Evolutionary conservation across 2,113 vertebrate species (phyloP).

Genomic region (Bubo scandiacus): DNA sequence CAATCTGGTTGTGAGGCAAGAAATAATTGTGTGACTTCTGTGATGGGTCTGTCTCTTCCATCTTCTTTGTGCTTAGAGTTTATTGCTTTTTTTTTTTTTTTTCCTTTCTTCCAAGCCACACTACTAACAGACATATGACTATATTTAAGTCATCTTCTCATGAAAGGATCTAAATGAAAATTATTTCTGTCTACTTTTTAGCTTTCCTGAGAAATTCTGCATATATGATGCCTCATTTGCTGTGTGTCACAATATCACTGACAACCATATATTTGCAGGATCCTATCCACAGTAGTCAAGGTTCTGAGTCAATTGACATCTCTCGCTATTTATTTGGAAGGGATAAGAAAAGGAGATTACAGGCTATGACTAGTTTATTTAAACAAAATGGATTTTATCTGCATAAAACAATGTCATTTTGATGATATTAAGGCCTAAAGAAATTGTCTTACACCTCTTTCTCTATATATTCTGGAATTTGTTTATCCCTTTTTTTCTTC

Average conservation of each 20-base stretch:
- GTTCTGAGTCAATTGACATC: background rate
- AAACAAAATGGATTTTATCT: background rate
- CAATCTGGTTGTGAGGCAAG: background rate
- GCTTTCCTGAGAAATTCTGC: background rate
- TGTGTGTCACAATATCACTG: background rate
- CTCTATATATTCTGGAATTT: background rate
- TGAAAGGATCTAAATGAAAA: background rate
- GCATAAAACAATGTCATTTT: background rate
- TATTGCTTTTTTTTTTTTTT: background rate
- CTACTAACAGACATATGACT: background rate
- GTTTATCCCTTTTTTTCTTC: background rate
- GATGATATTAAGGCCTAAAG: background rate
- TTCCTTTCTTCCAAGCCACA: background rate
- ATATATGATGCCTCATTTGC: background rate
- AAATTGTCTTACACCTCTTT: background rate
- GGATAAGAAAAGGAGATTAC: background rate
- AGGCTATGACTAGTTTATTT: background rate
- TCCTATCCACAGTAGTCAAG: background rate
- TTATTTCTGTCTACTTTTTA: background rate
- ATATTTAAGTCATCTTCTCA: background rate
- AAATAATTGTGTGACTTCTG: background rate
- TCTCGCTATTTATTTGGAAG: background rate
- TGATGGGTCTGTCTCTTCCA: background rate
- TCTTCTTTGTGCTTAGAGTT: background rate
- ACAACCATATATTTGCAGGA: background rate